Conservation (phyloP, 2,888 invertebrate genomes). For the Parapristionchus giblindavisi region DNA sequence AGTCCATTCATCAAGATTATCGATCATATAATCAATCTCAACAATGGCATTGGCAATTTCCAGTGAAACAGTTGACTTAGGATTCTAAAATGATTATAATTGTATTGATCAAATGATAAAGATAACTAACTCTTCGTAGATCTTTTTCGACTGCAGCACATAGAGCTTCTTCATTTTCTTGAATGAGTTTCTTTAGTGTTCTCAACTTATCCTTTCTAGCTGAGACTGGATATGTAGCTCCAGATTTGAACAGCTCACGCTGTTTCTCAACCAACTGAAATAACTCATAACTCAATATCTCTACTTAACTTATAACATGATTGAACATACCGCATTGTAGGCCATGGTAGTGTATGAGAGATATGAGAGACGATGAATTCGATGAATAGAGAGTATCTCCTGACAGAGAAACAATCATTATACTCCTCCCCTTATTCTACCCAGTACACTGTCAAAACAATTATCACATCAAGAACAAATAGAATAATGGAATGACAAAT, state of each 20-base stretch:
- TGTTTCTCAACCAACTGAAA: slow-evolving; percentile 52
- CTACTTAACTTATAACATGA: neutral
- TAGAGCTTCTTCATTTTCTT: slow-evolving; percentile 54
- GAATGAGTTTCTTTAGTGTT: slow-evolving; percentile 53
- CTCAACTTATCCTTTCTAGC: slow-evolving; percentile 45
- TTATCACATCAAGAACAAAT: too few relatives aligned
- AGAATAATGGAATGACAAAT: too few relatives aligned
- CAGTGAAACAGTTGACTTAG: slow-evolving; percentile 46
- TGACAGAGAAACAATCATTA: too few relatives aligned
- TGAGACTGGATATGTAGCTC: slow-evolving; percentile 45
- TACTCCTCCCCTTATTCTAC: too few relatives aligned
- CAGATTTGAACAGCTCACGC: slow-evolving; percentile 55
- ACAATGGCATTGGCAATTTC: slow-evolving; percentile 54
- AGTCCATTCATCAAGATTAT: slow-evolving; percentile 57
- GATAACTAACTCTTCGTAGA: slow-evolving; percentile 50
- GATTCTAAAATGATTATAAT: slow-evolving; percentile 39
- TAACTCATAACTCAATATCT: too few relatives aligned
- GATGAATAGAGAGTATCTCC: too few relatives aligned
- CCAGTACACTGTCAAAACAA: too few relatives aligned
- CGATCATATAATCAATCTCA: slow-evolving; percentile 60
- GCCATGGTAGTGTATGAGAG: slow-evolving; percentile 33
- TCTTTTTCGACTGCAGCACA: slow-evolving; percentile 62
- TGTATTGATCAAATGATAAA: neutral
- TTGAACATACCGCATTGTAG: slow-evolving; percentile 21
- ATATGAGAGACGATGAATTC: neutral